Evolutionary conservation across 1,140 invertebrate species (phyloP).

Genomic region (Reticulitermes speratus): DNA sequence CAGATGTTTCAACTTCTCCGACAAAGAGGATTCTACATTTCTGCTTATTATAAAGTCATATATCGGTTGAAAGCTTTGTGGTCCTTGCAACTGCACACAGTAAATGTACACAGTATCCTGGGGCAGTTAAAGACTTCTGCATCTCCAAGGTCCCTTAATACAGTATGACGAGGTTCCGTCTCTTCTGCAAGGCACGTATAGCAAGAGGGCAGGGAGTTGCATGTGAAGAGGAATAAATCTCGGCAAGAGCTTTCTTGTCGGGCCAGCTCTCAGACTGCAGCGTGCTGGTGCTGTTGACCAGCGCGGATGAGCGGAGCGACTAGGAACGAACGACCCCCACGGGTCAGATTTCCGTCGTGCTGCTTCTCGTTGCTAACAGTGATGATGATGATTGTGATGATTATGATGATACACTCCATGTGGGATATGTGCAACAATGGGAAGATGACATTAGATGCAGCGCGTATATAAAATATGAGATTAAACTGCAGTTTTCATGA

Average conservation of each 20-base stretch:
- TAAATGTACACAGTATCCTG: too few relatives aligned
- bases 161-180: not conserved
- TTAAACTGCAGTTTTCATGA: not conserved
- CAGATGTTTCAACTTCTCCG: too few relatives aligned
- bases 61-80: too few relatives aligned
- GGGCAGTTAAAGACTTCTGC: too few relatives aligned
- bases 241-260: conserved; percentile 21
- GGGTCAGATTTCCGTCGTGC: conserved; percentile 31
- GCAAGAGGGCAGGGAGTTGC: not conserved
- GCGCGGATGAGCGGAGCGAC: not conserved
- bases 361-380: not conserved
- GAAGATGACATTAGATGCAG: conserved; percentile 10
- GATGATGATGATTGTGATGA: not conserved
- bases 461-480: not conserved
- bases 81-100: too few relatives aligned
- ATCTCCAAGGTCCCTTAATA: too few relatives aligned
- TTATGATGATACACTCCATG: conserved; percentile 14
- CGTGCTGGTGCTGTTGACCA: not conserved
- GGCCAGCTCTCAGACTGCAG: not conserved
- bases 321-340: conserved; percentile 27
- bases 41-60: too few relatives aligned
- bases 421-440: conserved; percentile 11
- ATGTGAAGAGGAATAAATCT: conserved; percentile 31
- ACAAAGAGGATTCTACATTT: too few relatives aligned
- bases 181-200: not conserved